Conservation (phyloP, 2,888 invertebrate genomes). For the Cylindroiulus punctatus region DNA sequence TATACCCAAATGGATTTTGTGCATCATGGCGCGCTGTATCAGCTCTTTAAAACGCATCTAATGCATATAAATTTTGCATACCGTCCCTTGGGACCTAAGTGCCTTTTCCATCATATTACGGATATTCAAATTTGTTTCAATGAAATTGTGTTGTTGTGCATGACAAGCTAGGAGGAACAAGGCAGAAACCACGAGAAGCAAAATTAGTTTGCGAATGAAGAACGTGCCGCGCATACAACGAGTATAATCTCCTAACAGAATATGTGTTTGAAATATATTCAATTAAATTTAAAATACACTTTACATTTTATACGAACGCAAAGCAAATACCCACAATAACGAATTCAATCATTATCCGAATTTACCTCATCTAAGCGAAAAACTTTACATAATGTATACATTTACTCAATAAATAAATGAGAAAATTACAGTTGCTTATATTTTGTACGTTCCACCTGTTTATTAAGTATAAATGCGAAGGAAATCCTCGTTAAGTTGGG, state of each 20-base stretch:
- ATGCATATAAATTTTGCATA: slow-evolving; percentile 26
- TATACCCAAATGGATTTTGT: slow-evolving; percentile 39
- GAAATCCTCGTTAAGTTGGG: no score
- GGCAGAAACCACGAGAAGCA: background rate
- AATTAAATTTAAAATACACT: background rate
- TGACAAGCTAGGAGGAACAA: background rate
- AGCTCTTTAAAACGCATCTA: slow-evolving; percentile 30
- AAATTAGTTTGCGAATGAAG: background rate
- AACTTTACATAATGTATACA: no score
- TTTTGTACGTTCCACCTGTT: no score
- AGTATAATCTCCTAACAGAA: background rate
- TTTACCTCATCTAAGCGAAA: no score
- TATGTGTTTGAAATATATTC: background rate
- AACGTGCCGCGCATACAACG: background rate
- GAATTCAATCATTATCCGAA: no score
- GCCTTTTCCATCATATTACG: slow-evolving; percentile 33
- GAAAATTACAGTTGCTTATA: no score
- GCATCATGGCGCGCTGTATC: slow-evolving; percentile 28
- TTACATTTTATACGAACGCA: no score
- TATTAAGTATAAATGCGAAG: no score
- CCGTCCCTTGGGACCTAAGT: slow-evolving; percentile 9
- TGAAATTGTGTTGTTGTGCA: slow-evolving; percentile 28
- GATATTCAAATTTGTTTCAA: slow-evolving; percentile 47
- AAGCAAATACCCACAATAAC: no score
- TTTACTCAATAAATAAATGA: no score